phyloP scores from a whole-genome alignment of 2,797 vertebrate genomes.

The Setipinna tenuifilis region DNA sequence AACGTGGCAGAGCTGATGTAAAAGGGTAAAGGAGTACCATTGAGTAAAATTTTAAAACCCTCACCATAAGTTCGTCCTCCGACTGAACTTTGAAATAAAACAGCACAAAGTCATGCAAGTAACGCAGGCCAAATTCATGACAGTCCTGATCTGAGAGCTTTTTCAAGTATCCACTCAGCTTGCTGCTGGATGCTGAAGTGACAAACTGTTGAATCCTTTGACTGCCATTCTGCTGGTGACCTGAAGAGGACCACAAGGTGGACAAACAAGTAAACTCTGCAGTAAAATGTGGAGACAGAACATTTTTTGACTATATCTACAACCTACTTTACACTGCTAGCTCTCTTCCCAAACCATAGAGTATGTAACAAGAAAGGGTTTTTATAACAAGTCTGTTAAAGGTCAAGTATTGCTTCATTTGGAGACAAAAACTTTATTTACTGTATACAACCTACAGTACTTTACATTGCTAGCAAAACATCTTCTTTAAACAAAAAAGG shows the following conservation, averaged over 20 bases:
- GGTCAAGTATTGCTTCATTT: too few relatives aligned
- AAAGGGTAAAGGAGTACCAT: not conserved
- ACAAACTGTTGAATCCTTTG: constrained; percentile 67
- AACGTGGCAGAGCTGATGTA: not conserved
- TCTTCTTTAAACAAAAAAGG: too few relatives aligned
- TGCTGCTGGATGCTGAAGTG: constrained; percentile 63
- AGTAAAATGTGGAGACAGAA: too few relatives aligned
- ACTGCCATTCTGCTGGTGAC: constrained; percentile 44
- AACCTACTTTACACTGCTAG: not conserved
- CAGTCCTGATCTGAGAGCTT: constrained; percentile 62
- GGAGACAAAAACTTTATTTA: too few relatives aligned
- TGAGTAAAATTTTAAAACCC: not conserved
- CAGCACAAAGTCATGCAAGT: constrained; percentile 71
- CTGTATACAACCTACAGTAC: too few relatives aligned
- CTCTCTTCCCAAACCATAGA: too few relatives aligned
- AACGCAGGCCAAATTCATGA: constrained; percentile 52
- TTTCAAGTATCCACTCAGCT: constrained; percentile 58
- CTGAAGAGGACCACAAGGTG: constrained; percentile 41
- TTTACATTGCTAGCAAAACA: too few relatives aligned
- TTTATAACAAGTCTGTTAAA: too few relatives aligned
- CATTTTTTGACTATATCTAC: too few relatives aligned
- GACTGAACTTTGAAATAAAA: constrained; percentile 65
- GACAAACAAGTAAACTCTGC: not conserved
- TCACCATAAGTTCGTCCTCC: constrained; percentile 64
- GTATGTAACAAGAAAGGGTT: too few relatives aligned